These are phyloP conservation scores for Neocrepidodera transversa DNA, from an alignment of 2,888 invertebrate genomes.

Conservation along the genomic window DNA sequence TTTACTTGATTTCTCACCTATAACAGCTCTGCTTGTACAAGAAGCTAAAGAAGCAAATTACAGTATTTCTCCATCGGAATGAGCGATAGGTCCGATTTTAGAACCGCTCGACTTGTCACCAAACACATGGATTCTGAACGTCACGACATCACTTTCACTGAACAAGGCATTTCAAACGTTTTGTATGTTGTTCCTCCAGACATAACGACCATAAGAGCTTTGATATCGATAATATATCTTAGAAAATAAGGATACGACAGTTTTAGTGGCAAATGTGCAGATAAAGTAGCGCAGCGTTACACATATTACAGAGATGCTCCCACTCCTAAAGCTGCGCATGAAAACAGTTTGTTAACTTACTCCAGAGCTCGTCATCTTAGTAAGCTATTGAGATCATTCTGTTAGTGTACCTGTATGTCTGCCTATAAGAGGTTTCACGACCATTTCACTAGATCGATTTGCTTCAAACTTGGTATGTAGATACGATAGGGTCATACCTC, in stretches of 20 bases:
- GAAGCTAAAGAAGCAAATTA: conserved; percentile 67
- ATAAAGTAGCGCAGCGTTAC: conserved; percentile 93
- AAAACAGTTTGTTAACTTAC: conserved; percentile 80
- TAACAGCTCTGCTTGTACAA: conserved; percentile 75
- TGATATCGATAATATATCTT: conserved; percentile 81
- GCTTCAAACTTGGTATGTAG: too few relatives aligned
- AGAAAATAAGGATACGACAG: conserved; percentile 83
- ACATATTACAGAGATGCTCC: conserved; percentile 94
- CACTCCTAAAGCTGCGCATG: conserved; percentile 71
- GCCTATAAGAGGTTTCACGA: too few relatives aligned
- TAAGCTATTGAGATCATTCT: too few relatives aligned
- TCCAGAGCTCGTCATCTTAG: too few relatives aligned
- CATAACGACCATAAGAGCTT: conserved; percentile 86
- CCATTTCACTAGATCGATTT: too few relatives aligned
- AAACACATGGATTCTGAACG: conserved; percentile 87
- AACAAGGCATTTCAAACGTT: conserved; percentile 76
- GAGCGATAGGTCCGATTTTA: conserved; percentile 86
- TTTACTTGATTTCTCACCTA: conserved; percentile 85
- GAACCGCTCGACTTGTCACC: conserved; percentile 85
- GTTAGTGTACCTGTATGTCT: too few relatives aligned
- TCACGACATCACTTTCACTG: conserved; percentile 87
- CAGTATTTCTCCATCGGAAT: conserved; percentile 92
- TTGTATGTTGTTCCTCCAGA: conserved; percentile 86
- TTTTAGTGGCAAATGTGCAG: conserved; percentile 94
- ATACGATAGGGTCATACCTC: too few relatives aligned